A percentile compares a stretch with the other conserved stretches of the same genome.
These are phyloP conservation scores for Ceriagrion tenellum DNA, from an alignment of 2,888 invertebrate genomes.

Conservation along the genomic window DNA sequence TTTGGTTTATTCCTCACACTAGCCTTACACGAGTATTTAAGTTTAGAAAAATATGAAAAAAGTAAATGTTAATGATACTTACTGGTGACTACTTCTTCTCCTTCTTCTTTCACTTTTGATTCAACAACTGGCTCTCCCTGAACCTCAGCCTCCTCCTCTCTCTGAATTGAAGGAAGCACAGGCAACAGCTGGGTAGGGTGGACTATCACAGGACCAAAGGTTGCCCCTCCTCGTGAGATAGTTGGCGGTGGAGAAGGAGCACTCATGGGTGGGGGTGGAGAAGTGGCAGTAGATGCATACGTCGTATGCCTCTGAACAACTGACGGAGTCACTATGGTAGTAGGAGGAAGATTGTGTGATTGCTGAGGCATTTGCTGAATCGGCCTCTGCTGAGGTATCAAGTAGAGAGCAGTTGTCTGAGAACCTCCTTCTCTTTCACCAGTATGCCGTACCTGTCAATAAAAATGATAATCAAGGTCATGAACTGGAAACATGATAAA, in stretches of 20 bases:
- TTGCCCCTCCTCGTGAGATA: slow-evolving; percentile 77
- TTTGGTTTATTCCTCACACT: neutral
- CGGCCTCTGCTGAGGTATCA: slow-evolving; percentile 49
- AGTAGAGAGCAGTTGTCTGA: slow-evolving; percentile 57
- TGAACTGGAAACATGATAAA: too few species aligned
- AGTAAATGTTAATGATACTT: neutral
- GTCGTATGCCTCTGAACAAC: slow-evolving; percentile 68
- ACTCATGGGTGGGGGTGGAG: slow-evolving; percentile 68
- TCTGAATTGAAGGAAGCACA: slow-evolving; percentile 80
- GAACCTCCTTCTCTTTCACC: slow-evolving; percentile 51
- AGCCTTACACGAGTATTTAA: neutral
- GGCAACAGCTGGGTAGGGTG: slow-evolving; percentile 90
- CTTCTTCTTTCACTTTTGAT: slow-evolving; percentile 53
- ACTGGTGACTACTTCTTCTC: slow-evolving; percentile 7
- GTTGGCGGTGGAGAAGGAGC: slow-evolving; percentile 61
- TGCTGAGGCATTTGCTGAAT: slow-evolving; percentile 26
- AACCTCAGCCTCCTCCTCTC: slow-evolving; percentile 49
- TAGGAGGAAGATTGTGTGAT: slow-evolving; percentile 69
- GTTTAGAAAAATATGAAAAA: neutral
- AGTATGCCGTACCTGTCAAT: slow-evolving; percentile 27
- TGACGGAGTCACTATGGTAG: slow-evolving; percentile 70
- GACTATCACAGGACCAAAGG: slow-evolving; percentile 86
- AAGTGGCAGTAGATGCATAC: slow-evolving; percentile 60
- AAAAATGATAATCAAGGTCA: neutral
- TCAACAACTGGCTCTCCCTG: neutral